Percentiles rank a stretch among this genome's conserved stretches.
phyloP scores from a whole-genome alignment of 2,888 invertebrate genomes.

The Drosophila monieri region DNA sequence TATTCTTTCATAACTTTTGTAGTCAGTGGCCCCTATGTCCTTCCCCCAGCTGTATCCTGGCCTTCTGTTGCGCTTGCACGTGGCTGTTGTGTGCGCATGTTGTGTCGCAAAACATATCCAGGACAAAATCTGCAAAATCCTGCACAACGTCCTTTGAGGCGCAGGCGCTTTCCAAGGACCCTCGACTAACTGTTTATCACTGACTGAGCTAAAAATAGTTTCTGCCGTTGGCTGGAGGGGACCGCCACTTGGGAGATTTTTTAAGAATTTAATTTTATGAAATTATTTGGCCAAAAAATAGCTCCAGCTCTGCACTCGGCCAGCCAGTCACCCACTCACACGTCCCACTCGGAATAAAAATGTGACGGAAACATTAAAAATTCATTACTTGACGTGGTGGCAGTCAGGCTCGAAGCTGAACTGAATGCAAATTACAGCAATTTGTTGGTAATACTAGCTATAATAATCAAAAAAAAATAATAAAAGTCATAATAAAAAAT shows the following conservation, averaged over 20 bases:
- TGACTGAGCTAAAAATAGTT: conserved; percentile 43
- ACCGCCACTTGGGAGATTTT: conserved; percentile 29
- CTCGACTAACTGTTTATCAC: conserved; percentile 34
- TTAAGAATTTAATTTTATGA: no score
- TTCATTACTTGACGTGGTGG: conserved; percentile 72
- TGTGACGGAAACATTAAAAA: conserved; percentile 74
- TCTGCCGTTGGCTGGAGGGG: not conserved
- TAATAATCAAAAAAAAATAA: conserved; percentile 8
- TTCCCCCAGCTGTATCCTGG: not conserved
- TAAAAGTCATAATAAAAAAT: not conserved
- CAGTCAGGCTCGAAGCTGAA: conserved; percentile 3
- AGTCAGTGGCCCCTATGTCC: conserved; percentile 17
- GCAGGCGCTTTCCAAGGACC: conserved; percentile 2
- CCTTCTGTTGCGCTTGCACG: conserved; percentile 35
- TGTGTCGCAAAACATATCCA: conserved; percentile 74
- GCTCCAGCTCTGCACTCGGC: no score
- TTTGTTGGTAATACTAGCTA: conserved; percentile 44
- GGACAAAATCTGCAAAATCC: conserved; percentile 67
- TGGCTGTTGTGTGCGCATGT: conserved; percentile 64
- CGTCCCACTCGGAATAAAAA: conserved; percentile 31
- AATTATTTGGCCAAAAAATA: no score
- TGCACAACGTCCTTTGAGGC: conserved; percentile 41
- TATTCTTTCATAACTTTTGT: conserved; percentile 22
- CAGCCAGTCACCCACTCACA: conserved; percentile 25
- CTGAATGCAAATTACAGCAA: conserved; percentile 71